These are phyloP conservation scores for Paragorgia papillata DNA, from an alignment of 92 coral and sea anemone species.

Conservation along the genomic window DNA sequence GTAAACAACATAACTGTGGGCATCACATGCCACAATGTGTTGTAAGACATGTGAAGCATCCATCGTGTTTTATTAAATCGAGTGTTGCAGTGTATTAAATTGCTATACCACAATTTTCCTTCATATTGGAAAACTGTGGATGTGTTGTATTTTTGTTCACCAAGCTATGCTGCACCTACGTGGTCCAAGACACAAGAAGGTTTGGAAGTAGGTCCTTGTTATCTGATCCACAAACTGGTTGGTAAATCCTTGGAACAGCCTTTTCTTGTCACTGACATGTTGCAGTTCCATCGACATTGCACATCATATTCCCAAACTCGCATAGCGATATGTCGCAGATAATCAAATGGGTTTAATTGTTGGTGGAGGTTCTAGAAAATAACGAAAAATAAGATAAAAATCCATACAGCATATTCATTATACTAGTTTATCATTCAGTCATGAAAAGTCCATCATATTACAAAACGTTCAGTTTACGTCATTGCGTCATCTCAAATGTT, in stretches of 20 bases:
- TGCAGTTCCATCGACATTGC: constrained; percentile 71
- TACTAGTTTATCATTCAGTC: no score
- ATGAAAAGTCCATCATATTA: no score
- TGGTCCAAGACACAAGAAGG: constrained; percentile 28
- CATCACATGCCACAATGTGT: no score
- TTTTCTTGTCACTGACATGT: constrained; percentile 69
- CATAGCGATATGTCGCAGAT: constrained; percentile 70
- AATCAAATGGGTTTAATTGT: constrained; percentile 41
- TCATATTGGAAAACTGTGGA: constrained; percentile 7
- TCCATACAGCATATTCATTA: no score
- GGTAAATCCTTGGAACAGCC: constrained; percentile 53
- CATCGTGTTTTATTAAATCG: no score
- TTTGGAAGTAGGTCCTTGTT: constrained; percentile 26
- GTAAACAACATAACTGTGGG: no score
- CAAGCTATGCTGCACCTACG: background rate
- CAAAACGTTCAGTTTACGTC: no score
- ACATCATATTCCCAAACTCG: constrained; percentile 63
- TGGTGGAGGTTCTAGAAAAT: constrained; percentile 10
- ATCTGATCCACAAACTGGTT: constrained; percentile 64
- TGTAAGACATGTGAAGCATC: no score
- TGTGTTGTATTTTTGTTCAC: constrained; percentile 11
- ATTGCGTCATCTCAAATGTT: no score
- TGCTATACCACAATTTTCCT: constrained; percentile 15
- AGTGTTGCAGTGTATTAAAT: no score
- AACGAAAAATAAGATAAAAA: background rate